Percentiles rank a stretch among this genome's conserved stretches.
These are phyloP conservation scores for Tipula lateralis DNA, from an alignment of 2,888 invertebrate species.

Conservation along the genomic window DNA sequence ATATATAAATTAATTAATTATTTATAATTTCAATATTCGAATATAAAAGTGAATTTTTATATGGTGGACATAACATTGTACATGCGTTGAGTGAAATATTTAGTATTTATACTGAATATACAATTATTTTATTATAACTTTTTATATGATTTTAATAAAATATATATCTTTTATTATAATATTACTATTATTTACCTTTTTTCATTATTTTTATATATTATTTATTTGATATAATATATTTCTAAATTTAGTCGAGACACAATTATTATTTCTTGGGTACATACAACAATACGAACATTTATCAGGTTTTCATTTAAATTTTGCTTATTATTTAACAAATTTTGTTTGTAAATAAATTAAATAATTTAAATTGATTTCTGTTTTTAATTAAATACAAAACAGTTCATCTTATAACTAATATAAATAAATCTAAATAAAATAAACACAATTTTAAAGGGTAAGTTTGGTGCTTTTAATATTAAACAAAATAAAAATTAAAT, in stretches of 20 bases:
- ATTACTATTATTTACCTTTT: background rate
- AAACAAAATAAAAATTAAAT: conserved; percentile 19
- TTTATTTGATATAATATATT: background rate
- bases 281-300: background rate
- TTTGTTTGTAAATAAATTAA: background rate
- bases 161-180: background rate
- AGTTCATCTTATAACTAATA: background rate
- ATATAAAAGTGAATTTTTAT: background rate
- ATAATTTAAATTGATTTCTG: background rate
- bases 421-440: conserved; percentile 5
- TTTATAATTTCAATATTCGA: background rate
- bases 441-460: conserved; percentile 28
- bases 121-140: background rate
- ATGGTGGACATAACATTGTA: background rate
- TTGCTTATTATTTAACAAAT: background rate
- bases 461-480: conserved; percentile 30
- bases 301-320: background rate
- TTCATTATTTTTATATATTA: too few relatives aligned
- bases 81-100: background rate
- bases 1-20: background rate
- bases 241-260: background rate
- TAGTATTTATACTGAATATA: background rate
- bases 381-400: background rate
- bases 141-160: background rate
- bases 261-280: background rate